Conservation (phyloP, 1,140 invertebrate genomes). For the Drosophila athabasca region DNA sequence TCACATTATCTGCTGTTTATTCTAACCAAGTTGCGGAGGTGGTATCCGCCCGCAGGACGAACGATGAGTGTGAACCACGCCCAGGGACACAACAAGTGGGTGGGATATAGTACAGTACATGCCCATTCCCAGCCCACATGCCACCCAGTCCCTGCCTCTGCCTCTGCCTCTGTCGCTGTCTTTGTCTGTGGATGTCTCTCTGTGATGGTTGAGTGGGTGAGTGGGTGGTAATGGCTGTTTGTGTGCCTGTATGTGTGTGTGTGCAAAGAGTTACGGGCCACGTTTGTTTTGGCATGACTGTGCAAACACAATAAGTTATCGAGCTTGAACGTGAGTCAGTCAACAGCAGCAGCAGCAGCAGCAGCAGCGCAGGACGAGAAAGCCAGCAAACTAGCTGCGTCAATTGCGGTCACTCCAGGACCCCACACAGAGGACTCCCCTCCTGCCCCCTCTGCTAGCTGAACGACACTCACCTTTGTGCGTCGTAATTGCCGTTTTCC, state of each 20-base stretch:
- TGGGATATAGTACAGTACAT: slow-evolving; percentile 10
- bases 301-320: slow-evolving; percentile 82
- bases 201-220: neutral
- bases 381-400: slow-evolving; percentile 45
- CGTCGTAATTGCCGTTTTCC: slow-evolving; percentile 90
- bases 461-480: slow-evolving; percentile 86
- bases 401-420: slow-evolving; percentile 69
- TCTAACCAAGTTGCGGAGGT: slow-evolving; percentile 48
- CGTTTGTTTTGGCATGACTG: slow-evolving; percentile 71
- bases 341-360: slow-evolving; percentile 47
- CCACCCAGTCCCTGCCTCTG: neutral
- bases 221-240: neutral
- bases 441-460: neutral
- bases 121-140: neutral
- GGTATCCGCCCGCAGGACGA: slow-evolving; percentile 20
- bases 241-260: slow-evolving; percentile 3
- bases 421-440: neutral
- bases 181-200: slow-evolving; percentile 7
- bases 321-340: slow-evolving; percentile 76
- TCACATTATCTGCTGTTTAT: slow-evolving; percentile 83
- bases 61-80: slow-evolving; percentile 67
- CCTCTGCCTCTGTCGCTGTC: too few species aligned
- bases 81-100: slow-evolving; percentile 78
- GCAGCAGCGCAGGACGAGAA: neutral
- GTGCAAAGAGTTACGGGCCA: slow-evolving; percentile 63